Base-by-base conservation (phyloP, 1,140 invertebrate genomes). In the Geopemphigus sp. region DNA sequence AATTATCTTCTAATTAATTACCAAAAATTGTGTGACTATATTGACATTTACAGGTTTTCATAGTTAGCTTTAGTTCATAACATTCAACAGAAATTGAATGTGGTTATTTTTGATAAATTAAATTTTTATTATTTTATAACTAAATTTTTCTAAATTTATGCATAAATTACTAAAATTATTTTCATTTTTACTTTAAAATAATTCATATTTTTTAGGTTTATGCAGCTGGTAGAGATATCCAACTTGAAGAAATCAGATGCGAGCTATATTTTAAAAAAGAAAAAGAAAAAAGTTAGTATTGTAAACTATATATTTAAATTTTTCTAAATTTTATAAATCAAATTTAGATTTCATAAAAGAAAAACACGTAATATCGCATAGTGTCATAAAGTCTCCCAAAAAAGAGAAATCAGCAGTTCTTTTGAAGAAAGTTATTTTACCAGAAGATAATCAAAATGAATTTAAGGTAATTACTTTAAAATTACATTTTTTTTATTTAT, bases 191-290 rank as follows among this genome's bases (percentile, higher is more conserved):
- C 8, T 39, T 39, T 8, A 39, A 39, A 39, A 39, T 39, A 39
- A 39, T 39, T 39, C 8, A 39, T 39, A 4, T 39, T 39, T 80
- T 70, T 39, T 66, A 85, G 83, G 82, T 86, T 1, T 88, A 88
- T 83, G 84, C 84, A 76, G 88, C 88, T 0, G 84, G 84, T 5
- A 85, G 85, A 61, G 89, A 90, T 83, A 88, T 88, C 80, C 86
- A 85, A 39, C 87, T 89, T 83, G 89, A 90, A 84, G 88, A 90
- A 83, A 81, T 90, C 5, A 82, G 87, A 81, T 87, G 86, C 64
- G 84, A 83, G 10, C 24, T 80, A 1, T 84, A 83, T 57, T 39
- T 80, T 10, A 82, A 82, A 76, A 45, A 64, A 29, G 45, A 81
- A 61, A 74, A 82, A 74, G 61, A 81, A 74, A 26, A 78, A 63